Percentiles rank a stretch among this genome's conserved stretches.
phyloP scores from a whole-genome alignment of 2,888 invertebrate species.

The Callyntrura sp. region DNA sequence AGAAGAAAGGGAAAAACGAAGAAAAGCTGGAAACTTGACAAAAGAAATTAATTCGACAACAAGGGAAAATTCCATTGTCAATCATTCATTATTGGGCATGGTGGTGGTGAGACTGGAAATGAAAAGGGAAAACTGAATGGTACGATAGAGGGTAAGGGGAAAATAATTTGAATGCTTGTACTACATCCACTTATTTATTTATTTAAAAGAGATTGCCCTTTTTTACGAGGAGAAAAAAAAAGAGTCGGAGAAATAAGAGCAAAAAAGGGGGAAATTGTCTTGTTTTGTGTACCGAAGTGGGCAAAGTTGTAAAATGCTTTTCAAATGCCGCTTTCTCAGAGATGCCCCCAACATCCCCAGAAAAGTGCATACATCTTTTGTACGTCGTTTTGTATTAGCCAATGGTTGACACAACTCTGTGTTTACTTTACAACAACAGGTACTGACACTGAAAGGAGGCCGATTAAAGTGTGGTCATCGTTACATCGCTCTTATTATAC shows the following conservation, averaged over 20 bases:
- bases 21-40: slow-evolving; percentile 74
- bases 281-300: not conserved
- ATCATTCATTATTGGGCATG: slow-evolving; percentile 82
- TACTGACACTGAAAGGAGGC: too few species aligned
- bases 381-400: not conserved
- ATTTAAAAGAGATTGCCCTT: not conserved
- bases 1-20: slow-evolving; percentile 72
- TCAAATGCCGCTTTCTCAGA: not conserved
- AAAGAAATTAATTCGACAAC: slow-evolving; percentile 84
- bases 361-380: not conserved
- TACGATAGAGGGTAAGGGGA: not conserved
- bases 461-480: too few species aligned
- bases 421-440: not conserved
- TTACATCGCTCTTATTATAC: not conserved
- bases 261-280: slow-evolving; percentile 10
- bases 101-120: slow-evolving; percentile 9
- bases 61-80: slow-evolving; percentile 84
- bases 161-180: slow-evolving; percentile 52
- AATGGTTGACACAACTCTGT: not conserved
- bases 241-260: not conserved
- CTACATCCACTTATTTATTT: slow-evolving; percentile 13
- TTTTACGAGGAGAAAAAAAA: not conserved
- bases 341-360: not conserved
- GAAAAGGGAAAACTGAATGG: slow-evolving; percentile 30
- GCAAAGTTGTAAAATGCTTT: not conserved